phyloP scores from a whole-genome alignment of 2,113 vertebrate genomes.

The Pluvianellus socialis region DNA sequence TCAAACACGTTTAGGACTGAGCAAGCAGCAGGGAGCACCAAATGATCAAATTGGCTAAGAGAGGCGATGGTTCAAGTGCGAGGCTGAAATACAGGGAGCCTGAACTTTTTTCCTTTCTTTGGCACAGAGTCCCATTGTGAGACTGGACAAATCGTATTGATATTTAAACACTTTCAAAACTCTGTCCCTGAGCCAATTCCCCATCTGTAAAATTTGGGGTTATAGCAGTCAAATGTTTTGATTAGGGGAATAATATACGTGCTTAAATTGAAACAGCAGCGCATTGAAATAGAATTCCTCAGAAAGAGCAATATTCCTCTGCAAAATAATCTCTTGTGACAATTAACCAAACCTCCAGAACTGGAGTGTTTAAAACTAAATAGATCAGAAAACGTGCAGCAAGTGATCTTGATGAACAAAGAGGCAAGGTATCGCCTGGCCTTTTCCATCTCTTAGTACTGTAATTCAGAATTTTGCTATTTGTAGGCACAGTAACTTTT shows the following conservation, averaged over 20 bases:
- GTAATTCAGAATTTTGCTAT: neutral
- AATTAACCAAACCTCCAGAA: neutral
- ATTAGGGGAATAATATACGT: neutral
- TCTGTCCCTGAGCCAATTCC: neutral
- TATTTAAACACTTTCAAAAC: neutral
- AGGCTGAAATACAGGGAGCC: neutral
- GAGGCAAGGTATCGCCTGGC: accelerated
- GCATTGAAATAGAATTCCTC: neutral
- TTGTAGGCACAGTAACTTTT: neutral
- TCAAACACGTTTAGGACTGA: neutral
- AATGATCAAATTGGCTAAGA: neutral
- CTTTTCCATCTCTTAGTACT: neutral
- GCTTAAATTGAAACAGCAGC: neutral
- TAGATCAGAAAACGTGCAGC: neutral
- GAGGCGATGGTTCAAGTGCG: neutral
- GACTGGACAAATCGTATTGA: neutral
- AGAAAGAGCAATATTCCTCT: neutral
- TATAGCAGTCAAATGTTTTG: neutral
- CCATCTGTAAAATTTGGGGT: neutral
- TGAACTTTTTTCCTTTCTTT: neutral
- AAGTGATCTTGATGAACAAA: neutral
- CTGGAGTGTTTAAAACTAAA: neutral
- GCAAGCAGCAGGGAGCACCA: neutral
- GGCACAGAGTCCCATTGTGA: neutral
- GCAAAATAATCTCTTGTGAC: neutral